phyloP scores from a whole-genome alignment of 2,888 invertebrate genomes.

The Hyposoter didymator region DNA sequence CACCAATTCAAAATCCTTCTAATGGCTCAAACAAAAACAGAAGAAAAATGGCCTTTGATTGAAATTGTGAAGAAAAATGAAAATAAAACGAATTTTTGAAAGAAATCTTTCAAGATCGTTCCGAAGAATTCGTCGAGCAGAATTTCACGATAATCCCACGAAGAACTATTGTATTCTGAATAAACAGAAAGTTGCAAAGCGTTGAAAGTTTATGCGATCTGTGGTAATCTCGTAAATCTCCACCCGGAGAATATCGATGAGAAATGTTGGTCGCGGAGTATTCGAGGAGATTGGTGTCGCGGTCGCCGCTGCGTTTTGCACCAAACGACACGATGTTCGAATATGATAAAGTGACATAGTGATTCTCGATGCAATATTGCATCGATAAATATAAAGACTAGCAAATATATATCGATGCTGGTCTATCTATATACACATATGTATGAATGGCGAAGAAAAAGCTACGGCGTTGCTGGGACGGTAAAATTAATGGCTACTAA shows the following conservation, averaged over 20 bases:
- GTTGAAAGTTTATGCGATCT: background rate
- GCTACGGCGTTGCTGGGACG: constrained; percentile 47
- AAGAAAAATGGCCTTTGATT: background rate
- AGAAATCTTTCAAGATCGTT: background rate
- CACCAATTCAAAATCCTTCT: background rate
- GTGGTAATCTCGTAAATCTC: constrained; percentile 24
- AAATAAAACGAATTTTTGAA: background rate
- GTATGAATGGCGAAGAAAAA: constrained; percentile 16
- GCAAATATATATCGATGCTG: background rate
- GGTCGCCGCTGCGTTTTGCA: constrained; percentile 40
- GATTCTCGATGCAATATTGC: constrained; percentile 54
- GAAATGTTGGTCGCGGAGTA: constrained; percentile 12
- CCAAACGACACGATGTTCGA: constrained; percentile 59
- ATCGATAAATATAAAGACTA: constrained; percentile 14
- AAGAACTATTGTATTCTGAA: background rate
- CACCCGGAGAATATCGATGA: constrained; percentile 33
- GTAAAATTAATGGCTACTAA: constrained; percentile 79
- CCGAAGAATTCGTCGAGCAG: background rate
- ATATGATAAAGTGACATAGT: constrained; percentile 67
- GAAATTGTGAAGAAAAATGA: background rate
- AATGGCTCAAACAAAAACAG: background rate
- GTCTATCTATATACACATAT: background rate
- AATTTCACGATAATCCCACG: background rate
- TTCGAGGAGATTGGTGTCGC: constrained; percentile 29
- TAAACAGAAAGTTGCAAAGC: background rate